Base-by-base conservation (phyloP, 2,113 vertebrate species). In the Macrotus californicus region DNA sequence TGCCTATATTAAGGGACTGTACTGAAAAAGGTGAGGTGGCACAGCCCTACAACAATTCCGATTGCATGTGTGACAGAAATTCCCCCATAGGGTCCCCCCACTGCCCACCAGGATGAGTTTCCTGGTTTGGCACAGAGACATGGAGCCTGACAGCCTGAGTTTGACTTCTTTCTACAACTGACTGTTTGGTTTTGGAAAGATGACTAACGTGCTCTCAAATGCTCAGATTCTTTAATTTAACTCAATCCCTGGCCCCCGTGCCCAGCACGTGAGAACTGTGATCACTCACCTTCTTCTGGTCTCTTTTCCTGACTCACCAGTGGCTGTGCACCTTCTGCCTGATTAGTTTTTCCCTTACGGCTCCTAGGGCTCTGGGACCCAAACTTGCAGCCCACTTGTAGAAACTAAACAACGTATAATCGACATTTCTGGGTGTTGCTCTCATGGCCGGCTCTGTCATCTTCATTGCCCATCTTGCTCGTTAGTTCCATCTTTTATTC, bases 51-150 rank as follows among this genome's bases (percentile, higher is more conserved):
- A 67, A 76, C 87, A 69, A 56, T 80, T 14, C 19, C 50, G 59
- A 7, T 18, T 46, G 34, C 13, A 19, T 54, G 15, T 83, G n/a
- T 77, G 34, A 15, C 39, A 93, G 61, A 82, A 66, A 29, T 61
- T 7, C 2, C 15, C 1, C 34, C 12, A 1, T 2, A 9, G 2
- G 16, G 3, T 1, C 19, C 46, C 43, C 43, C 59, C 34, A n/a
- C 10, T 43, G 24, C 26, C 19, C 79, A 31, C 26, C 22, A 18
- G 52, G 19, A 18, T 41, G 56, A 83, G 10, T 14, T 73, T 54
- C 46, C 34, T 77, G 24, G 9, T 52, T 72, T 48, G 73, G 36
- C 81, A 76, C n/a, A 26, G 31, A 93, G 24, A 80, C 18, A 13
- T 2, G 18, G 41, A 95, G 39, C 18, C 64, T 69, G 11, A 75